Evolutionary conservation across 2,113 vertebrate genomes (phyloP), one percentile per base, ranked within the genome.

Genomic region (Cyanistes caeruleus): DNA sequence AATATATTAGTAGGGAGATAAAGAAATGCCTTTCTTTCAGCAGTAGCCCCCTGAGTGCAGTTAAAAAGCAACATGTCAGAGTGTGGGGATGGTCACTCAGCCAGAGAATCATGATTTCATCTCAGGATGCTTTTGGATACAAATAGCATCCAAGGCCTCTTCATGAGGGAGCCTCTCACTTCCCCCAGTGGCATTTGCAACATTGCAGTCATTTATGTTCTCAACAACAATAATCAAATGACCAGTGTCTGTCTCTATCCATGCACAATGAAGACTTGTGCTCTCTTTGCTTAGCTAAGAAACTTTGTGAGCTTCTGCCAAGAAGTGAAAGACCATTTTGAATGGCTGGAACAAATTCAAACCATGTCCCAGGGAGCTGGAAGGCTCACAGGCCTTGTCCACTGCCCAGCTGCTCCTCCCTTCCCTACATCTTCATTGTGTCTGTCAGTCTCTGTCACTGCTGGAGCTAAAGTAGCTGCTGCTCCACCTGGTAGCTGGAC

Each of bases 271-370:
- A 93, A 72, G 93, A 84, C 73, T 94, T 96, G 96, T 96, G 56
- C 86, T 93, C 73, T 49, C 80, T 94, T 92, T 79, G 62, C 95
- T 95, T 81, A 92, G 90, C 95, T 92, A 56, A 93, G 74, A 84
- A 96, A 75, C 56, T 93, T 94, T 39, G 70, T 94, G 93, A 96
- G 92, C 58, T 91, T 84, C 91, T 93, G 96, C 96, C 96, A 97
- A 96, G 83, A 92, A 94, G 74, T n/a, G 58, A 92, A 97, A 90
- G 96, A 96, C 51, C 83, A 89, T 90, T 95, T 94, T 96, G 96
- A 97, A 96, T 92, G 88, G 88, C 88, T 96, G 96, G 96, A 97
- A 94, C 60, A 81, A 95, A 92, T 94, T 95, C 96, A 97, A 96
- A 53, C 79, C 83, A 82, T 81, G 96, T 90, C 95, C 90, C 88